phyloP scores from a whole-genome alignment of 2,113 vertebrate genomes.

The Sarotherodon lohbergeri region DNA sequence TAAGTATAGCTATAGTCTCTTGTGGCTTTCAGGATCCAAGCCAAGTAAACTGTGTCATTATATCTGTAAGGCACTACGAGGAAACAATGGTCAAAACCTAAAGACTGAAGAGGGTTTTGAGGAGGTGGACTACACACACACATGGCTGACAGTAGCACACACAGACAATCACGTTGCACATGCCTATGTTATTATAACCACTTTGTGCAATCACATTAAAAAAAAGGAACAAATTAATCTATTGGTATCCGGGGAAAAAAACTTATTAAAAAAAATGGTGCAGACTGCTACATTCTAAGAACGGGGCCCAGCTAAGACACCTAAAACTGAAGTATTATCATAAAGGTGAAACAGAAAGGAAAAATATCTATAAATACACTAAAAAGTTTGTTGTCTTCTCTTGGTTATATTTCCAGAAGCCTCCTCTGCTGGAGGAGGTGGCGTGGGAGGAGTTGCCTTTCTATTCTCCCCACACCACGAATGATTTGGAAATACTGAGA shows the following conservation, averaged over 20 bases:
- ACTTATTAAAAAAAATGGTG: conserved; percentile 61
- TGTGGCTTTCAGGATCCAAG: conserved; percentile 77
- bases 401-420: conserved; percentile 74
- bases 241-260: conserved; percentile 79
- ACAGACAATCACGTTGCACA: conserved; percentile 86
- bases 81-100: conserved; percentile 84
- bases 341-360: conserved; percentile 65
- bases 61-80: conserved; percentile 99
- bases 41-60: conserved; percentile 81
- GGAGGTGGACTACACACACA: conserved; percentile 77
- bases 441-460: conserved; percentile 46
- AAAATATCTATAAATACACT: conserved; percentile 78
- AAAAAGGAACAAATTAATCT: conserved; percentile 72
- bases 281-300: conserved; percentile 88
- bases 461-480: conserved; percentile 42
- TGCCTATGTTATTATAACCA: conserved; percentile 84
- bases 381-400: conserved; percentile 74
- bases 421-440: conserved; percentile 65
- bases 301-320: conserved; percentile 72
- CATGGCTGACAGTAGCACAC: conserved; percentile 79
- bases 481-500: conserved; percentile 79
- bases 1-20: conserved; percentile 67
- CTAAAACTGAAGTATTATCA: conserved; percentile 68
- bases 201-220: conserved; percentile 90
- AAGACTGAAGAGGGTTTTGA: conserved; percentile 75